Evolutionary conservation across 92 coral and sea anemone species (phyloP).

Genomic region (Parazoanthus atlanticus): DNA sequence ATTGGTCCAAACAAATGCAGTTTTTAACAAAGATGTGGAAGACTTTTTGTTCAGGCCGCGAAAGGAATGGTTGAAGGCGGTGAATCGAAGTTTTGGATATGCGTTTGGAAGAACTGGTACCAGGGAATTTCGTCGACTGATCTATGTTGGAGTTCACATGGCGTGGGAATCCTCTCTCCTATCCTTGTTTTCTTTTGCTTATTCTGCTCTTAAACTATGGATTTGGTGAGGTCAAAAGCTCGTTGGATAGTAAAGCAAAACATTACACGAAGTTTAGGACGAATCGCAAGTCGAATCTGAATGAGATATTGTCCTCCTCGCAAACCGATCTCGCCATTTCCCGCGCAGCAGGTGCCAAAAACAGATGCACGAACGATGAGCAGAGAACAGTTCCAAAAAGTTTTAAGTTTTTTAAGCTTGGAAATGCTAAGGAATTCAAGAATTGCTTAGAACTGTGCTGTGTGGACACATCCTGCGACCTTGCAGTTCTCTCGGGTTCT

Average conservation of each 20-base stretch:
- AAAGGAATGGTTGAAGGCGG: not conserved
- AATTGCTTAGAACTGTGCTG: slow-evolving; percentile 29
- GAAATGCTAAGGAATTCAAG: slow-evolving; percentile 17
- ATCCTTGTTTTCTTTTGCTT: slow-evolving; percentile 11
- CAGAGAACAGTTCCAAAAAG: not conserved
- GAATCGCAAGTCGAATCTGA: not conserved
- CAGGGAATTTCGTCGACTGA: slow-evolving; percentile 41
- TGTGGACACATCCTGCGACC: slow-evolving; percentile 26
- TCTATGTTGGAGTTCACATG: slow-evolving; percentile 47
- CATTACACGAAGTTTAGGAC: not conserved
- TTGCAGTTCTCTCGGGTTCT: slow-evolving; percentile 11
- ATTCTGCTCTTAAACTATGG: slow-evolving; percentile 17
- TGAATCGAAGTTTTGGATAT: slow-evolving; percentile 3
- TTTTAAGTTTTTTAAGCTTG: slow-evolving; percentile 34
- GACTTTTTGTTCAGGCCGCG: not conserved
- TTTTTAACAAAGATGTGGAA: not conserved
- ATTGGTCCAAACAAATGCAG: not conserved
- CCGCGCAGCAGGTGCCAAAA: slow-evolving; percentile 18
- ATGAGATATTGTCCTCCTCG: not conserved
- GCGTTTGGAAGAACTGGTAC: slow-evolving; percentile 48
- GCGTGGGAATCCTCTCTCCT: slow-evolving; percentile 8
- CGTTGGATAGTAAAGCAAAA: slow-evolving; percentile 2
- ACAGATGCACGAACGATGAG: not conserved
- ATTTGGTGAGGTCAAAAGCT: slow-evolving; percentile 5
- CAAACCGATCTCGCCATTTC: slow-evolving; percentile 3